A percentile compares a stretch with the other conserved stretches of the same genome.
Evolutionary conservation across 2,113 vertebrate genomes (phyloP).

Genomic region (Istiophorus platypterus): DNA sequence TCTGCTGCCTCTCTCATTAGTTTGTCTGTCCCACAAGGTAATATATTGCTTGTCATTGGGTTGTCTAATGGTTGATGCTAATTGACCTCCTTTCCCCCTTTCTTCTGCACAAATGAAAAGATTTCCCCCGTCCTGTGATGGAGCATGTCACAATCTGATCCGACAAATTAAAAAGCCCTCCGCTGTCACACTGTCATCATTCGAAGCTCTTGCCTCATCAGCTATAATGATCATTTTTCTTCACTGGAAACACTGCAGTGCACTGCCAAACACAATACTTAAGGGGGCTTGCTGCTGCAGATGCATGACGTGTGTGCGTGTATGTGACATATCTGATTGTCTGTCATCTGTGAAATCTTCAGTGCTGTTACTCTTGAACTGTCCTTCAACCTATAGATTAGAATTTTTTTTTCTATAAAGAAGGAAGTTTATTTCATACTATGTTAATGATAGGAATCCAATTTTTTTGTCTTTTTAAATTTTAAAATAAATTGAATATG

Average conservation of each 20-base stretch:
- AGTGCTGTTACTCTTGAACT: conserved; percentile 45
- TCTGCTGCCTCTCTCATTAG: conserved; percentile 83
- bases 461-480: conserved; percentile 2
- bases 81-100: conserved; percentile 85
- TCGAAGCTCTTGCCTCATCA: conserved; percentile 79
- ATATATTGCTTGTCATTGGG: conserved; percentile 84
- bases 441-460: background rate
- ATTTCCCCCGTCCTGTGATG: conserved; percentile 82
- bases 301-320: background rate
- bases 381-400: conserved; percentile 13
- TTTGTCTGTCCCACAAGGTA: conserved; percentile 82
- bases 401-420: background rate
- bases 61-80: conserved; percentile 88
- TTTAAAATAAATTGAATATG: background rate
- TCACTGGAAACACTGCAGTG: conserved; percentile 58
- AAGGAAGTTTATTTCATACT: conserved; percentile 10
- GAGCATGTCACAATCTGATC: conserved; percentile 87
- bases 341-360: conserved; percentile 54
- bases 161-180: conserved; percentile 88
- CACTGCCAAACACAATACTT: conserved; percentile 75
- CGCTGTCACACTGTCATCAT: conserved; percentile 85
- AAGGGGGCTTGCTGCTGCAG: conserved; percentile 51
- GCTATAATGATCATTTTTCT: conserved; percentile 86
- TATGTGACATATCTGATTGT: conserved; percentile 59
- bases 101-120: conserved; percentile 86